Evolutionary conservation across 2,113 vertebrate genomes (phyloP), one percentile per base, ranked within the genome.

Genomic region (Lepus americanus): DNA sequence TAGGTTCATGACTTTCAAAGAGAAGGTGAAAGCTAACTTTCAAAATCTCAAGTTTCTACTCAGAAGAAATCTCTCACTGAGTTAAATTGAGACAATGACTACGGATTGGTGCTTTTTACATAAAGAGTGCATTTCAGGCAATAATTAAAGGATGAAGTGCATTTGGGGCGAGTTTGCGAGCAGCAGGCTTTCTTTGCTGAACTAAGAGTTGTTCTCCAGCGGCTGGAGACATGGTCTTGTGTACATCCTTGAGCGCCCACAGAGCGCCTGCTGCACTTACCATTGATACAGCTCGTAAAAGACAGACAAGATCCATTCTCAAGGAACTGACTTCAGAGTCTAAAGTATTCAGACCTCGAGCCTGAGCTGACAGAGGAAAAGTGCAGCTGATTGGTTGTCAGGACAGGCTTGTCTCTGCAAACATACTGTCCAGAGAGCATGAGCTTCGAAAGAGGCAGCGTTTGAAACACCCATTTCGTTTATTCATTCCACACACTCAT

Each of bases 31-130:
- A 94, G 53, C 33, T 49, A 20, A 87, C 59, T 81, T 87, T 90
- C 5, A 31, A 89, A 82, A 67, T 29, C 25, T 87, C 9, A 1
- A 63, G 17, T n/a, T 51, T 81, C 69, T 39, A 81, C 22, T 20
- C 14, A 85, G 72, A 80, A 90, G 66, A 73, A 69, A 51, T 87
- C 7, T 70, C 17, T 90, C 25, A 51, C 6, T 51, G 33, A 72
- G n/a, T 78, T 95, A 78, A 93, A 76, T 86, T 91, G 91, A 63
- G 8, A 33, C 51, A 79, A 66, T 83, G 51, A 70, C 70, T 70
- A 59, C 3, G 88, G 31, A 73, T 27, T 44, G 22, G 31, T 79
- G 2, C 61, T 80, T 82, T 64, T 74, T 76, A 17, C 36, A 66
- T 19, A n/a, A 89, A 89, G n/a, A 51, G 1, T 31, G 2, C n/a